Conservation (phyloP, 2,797 vertebrate species). For the Chromobotia macracanthus region DNA sequence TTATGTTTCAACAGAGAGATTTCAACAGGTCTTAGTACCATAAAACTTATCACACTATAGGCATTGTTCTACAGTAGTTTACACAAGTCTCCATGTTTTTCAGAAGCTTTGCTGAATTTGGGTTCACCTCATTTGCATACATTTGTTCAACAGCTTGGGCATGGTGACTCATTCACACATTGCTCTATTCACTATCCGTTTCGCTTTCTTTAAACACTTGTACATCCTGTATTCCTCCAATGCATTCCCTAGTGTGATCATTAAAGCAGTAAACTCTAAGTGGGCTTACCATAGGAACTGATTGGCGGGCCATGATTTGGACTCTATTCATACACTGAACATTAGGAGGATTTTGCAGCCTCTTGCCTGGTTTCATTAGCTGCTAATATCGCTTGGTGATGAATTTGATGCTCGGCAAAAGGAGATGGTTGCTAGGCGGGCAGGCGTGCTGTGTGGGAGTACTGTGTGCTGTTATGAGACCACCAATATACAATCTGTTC, state of each 20-base stretch:
- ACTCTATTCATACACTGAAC: constrained; percentile 31
- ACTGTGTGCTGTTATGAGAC: constrained; percentile 8
- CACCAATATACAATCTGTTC: constrained; percentile 27
- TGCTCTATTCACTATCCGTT: constrained; percentile 17
- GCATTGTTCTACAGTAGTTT: constrained; percentile 27
- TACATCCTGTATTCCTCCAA: constrained; percentile 29
- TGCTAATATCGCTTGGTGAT: constrained; percentile 11
- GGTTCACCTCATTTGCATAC: constrained; percentile 33
- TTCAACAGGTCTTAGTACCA: constrained; percentile 15
- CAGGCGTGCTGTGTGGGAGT: constrained; percentile 29
- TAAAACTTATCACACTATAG: constrained; percentile 10
- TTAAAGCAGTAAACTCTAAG: constrained; percentile 53
- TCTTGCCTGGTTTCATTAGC: constrained; percentile 45
- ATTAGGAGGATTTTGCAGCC: constrained; percentile 42
- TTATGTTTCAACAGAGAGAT: not conserved
- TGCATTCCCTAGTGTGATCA: constrained; percentile 49
- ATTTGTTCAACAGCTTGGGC: constrained; percentile 50
- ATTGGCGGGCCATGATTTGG: constrained; percentile 48
- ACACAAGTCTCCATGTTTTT: constrained; percentile 41
- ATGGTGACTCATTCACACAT: constrained; percentile 41
- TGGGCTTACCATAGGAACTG: constrained; percentile 58
- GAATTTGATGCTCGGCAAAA: constrained; percentile 4
- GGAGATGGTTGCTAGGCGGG: constrained; percentile 17
- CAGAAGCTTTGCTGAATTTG: constrained; percentile 14
- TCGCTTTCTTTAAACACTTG: not conserved